Percentiles rank a stretch among this genome's conserved stretches.
Conservation (phyloP, 2,797 vertebrate genomes). For the Microcaecilia unicolor region DNA sequence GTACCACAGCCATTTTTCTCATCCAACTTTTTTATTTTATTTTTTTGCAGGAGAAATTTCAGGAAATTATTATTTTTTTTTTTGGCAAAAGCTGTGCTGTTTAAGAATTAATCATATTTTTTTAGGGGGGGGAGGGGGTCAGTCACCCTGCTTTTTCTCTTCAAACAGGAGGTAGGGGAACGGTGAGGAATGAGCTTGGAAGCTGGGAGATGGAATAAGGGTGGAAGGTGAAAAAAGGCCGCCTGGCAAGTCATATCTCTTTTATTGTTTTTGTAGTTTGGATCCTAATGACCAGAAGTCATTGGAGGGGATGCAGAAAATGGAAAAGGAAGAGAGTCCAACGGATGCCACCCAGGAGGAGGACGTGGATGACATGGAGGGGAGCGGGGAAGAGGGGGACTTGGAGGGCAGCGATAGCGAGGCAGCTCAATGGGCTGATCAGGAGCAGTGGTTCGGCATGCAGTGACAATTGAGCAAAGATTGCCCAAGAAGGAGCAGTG, state of each 20-base stretch:
- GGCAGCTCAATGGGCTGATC: constrained; percentile 95
- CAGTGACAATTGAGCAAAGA: no score
- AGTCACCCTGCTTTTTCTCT: no score
- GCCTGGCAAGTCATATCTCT: not conserved
- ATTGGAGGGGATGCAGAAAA: constrained; percentile 95
- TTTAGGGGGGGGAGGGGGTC: no score
- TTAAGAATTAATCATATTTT: no score
- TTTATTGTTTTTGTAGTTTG: constrained; percentile 60
- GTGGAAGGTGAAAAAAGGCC: not conserved
- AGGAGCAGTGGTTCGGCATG: constrained; percentile 98
- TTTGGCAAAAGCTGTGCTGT: no score
- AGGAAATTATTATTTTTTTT: no score
- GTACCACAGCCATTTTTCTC: no score
- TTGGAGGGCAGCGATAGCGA: constrained; percentile 96
- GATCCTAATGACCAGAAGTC: constrained; percentile 98
- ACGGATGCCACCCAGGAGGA: constrained; percentile 93
- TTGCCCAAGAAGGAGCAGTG: not conserved
- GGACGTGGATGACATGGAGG: constrained; percentile 97
- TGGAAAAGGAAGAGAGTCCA: constrained; percentile 97
- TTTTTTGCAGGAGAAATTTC: no score
- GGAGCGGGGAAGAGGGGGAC: constrained; percentile 94
- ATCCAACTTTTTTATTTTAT: no score
- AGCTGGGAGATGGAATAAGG: no score
- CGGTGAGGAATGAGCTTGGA: no score
- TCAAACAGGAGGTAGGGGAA: no score